These are phyloP conservation scores for Drosophila tripunctata DNA, from an alignment of 2,888 invertebrate species.

Conservation along the genomic window DNA sequence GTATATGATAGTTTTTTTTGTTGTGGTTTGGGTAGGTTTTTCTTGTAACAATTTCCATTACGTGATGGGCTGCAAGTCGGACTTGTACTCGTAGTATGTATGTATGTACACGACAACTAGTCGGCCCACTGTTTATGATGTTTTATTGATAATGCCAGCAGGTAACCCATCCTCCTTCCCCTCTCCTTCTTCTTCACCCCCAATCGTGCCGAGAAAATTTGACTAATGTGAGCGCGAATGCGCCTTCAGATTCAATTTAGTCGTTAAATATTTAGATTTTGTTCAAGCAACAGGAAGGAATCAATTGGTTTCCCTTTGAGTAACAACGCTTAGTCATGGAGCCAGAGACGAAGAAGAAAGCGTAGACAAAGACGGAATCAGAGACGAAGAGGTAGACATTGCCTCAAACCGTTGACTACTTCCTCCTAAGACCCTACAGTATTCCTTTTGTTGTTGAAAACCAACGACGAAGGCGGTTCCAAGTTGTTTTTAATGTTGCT, in stretches of 20 bases:
- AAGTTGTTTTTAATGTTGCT: constrained; percentile 36
- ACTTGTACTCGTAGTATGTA: neutral
- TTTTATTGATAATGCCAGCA: constrained; percentile 74
- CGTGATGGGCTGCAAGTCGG: constrained; percentile 53
- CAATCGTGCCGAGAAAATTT: constrained; percentile 64
- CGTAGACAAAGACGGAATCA: constrained; percentile 32
- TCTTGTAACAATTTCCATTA: constrained; percentile 67
- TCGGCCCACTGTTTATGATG: constrained; percentile 69
- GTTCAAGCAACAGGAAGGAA: constrained; percentile 69
- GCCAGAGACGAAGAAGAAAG: constrained; percentile 13
- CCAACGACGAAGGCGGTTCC: constrained; percentile 35
- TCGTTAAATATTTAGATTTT: constrained; percentile 78
- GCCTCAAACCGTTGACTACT: constrained; percentile 40
- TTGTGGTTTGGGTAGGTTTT: constrained; percentile 42
- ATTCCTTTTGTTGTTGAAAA: constrained; percentile 63
- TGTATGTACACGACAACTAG: too few relatives aligned
- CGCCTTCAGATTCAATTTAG: constrained; percentile 79
- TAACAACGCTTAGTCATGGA: constrained; percentile 65
- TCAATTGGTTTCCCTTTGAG: constrained; percentile 74
- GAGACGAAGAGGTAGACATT: constrained; percentile 8
- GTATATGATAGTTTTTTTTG: constrained; percentile 5
- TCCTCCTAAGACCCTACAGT: constrained; percentile 51
- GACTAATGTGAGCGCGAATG: constrained; percentile 70
- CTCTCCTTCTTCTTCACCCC: too few relatives aligned
- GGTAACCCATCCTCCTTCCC: too few relatives aligned